These are phyloP conservation scores for Lethocerus indicus DNA, from an alignment of 1,140 invertebrate genomes.

Conservation along the genomic window DNA sequence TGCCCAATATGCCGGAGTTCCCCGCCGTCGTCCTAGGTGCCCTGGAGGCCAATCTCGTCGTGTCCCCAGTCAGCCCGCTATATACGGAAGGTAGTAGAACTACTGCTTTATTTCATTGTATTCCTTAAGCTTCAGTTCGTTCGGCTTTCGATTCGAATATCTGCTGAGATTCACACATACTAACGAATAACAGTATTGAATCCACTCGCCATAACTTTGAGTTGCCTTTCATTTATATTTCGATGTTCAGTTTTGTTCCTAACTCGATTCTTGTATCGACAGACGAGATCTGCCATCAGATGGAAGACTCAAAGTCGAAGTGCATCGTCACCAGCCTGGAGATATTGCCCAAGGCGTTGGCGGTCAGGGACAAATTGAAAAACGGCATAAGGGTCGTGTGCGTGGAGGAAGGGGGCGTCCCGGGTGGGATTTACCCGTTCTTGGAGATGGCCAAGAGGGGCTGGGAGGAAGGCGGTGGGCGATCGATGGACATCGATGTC, in stretches of 20 bases:
- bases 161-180: background rate
- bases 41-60: conserved; percentile 43
- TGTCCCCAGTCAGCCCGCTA: conserved; percentile 57
- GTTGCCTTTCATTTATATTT: too few relatives aligned
- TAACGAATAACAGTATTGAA: too few relatives aligned
- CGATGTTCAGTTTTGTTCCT: too few relatives aligned
- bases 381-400: conserved; percentile 1
- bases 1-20: conserved; percentile 57
- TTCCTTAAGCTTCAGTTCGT: background rate
- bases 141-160: background rate
- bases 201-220: too few relatives aligned
- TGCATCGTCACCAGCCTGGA: background rate
- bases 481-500: too few relatives aligned
- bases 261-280: too few relatives aligned
- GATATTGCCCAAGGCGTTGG: background rate
- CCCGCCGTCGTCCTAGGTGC: conserved; percentile 44
- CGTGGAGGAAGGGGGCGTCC: background rate
- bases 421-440: background rate
- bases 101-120: background rate
- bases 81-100: conserved; percentile 44
- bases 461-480: too few relatives aligned
- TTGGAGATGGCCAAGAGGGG: too few relatives aligned
- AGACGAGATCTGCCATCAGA: too few relatives aligned
- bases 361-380: background rate
- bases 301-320: conserved; percentile 1